phyloP scores from a whole-genome alignment of 2,888 invertebrate genomes.

The Mantis religiosa region DNA sequence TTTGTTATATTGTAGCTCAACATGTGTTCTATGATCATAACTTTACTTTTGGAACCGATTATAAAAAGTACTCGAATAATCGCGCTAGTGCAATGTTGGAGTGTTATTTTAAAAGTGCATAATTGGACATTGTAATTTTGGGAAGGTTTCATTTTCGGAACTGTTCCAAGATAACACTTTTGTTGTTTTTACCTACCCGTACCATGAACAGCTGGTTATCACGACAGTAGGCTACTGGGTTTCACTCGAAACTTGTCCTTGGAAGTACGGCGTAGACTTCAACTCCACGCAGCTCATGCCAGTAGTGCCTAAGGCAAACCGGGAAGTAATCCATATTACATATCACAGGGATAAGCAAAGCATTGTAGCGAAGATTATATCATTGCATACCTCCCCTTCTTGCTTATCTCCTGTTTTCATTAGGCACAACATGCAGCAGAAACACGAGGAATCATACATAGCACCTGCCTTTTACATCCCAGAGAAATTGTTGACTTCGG shows the following conservation, averaged over 20 bases:
- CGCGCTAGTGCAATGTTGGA: no score
- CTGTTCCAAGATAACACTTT: no score
- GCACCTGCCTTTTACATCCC: not conserved
- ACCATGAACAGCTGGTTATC: not conserved
- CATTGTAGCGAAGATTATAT: not conserved
- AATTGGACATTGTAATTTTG: no score
- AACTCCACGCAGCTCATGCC: not conserved
- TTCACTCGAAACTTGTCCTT: not conserved
- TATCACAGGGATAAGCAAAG: not conserved
- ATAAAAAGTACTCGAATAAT: no score
- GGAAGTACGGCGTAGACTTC: not conserved
- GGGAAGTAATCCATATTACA: constrained; percentile 9
- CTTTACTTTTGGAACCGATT: no score
- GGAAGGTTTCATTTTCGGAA: no score
- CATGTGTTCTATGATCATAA: no score
- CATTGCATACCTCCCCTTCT: not conserved
- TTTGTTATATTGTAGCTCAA: no score
- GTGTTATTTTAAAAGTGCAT: no score
- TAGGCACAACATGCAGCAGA: not conserved
- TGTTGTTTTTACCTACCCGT: no score
- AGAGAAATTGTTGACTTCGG: not conserved
- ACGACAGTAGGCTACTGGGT: not conserved
- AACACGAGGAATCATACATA: not conserved
- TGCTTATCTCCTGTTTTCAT: not conserved
- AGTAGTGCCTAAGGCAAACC: not conserved